phyloP scores from a whole-genome alignment of 1,140 invertebrate species.

The Sycophaga agraensis region DNA sequence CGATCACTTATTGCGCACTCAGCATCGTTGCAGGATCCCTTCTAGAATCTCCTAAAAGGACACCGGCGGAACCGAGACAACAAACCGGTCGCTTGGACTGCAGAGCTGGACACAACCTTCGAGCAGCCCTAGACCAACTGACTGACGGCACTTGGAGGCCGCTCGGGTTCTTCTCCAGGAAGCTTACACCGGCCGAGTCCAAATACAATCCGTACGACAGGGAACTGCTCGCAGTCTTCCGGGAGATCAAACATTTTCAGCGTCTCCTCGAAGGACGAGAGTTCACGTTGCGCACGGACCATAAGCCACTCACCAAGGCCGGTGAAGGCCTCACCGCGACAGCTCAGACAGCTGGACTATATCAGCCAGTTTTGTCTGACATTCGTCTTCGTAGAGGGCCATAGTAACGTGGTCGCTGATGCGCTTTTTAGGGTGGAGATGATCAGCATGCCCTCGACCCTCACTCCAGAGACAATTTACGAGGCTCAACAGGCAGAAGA shows the following conservation, averaged over 20 bases:
- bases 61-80: too few species aligned
- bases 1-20: too few species aligned
- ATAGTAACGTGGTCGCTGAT: slow-evolving; percentile 38
- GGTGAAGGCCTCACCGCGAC: slow-evolving; percentile 25
- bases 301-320: slow-evolving; percentile 37
- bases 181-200: slow-evolving; percentile 25
- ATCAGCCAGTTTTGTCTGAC: slow-evolving; percentile 37
- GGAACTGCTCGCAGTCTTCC: slow-evolving; percentile 39
- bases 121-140: too few species aligned
- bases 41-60: too few species aligned
- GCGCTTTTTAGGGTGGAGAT: slow-evolving; percentile 34
- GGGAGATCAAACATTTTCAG: slow-evolving; percentile 7
- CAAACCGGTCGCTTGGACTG: too few species aligned
- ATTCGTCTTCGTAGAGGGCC: slow-evolving; percentile 34
- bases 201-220: slow-evolving; percentile 33
- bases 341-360: slow-evolving; percentile 27
- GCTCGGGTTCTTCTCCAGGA: too few species aligned
- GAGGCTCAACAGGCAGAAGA: slow-evolving; percentile 27
- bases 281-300: slow-evolving; percentile 38
- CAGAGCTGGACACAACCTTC: too few species aligned
- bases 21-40: too few species aligned
- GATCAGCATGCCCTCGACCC: slow-evolving; percentile 11
- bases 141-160: too few species aligned
- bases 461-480: slow-evolving; percentile 24
- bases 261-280: slow-evolving; percentile 15